Base-by-base conservation (phyloP, 2,113 vertebrate species). In the Anhinga anhinga region DNA sequence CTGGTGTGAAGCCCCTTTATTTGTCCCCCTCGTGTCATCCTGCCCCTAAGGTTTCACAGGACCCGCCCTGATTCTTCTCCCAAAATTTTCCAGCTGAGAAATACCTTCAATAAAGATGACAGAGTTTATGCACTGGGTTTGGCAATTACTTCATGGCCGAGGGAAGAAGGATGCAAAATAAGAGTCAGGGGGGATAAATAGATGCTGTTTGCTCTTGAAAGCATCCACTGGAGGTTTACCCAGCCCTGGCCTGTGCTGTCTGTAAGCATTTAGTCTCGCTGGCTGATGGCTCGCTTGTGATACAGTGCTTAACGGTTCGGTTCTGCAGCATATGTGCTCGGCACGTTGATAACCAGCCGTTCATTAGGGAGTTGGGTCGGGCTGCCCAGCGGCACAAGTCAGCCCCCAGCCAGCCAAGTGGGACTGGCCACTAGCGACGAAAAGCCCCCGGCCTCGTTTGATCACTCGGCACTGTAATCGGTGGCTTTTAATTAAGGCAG, bases 401-500 rank as follows among this genome's bases (percentile, higher is more conserved):
- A 84, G 69, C 89, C 84, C 91, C 82, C 66, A 50, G 80, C 30
- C 74, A 73, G 78, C 53, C 73, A 10, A 53, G 63, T 5, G 2
- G 53, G 44, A 59, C 58, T 65, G 61, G 34, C 50, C 5, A 1
- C 67, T 38, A 30, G 72, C 90, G 49, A 22, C 6, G 1, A 10
- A 27, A 44, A 61, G 27, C 65, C 36, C 21, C 13, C 1, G 12
- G 65, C 32, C 25, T 70, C 9, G 0, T 47, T 56, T 71, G 17
- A 13, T 44, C 67, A 11, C 49, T 45, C 4, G 0, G 38, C 52
- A 30, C 59, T 1, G 0, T 73, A 72, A 59, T 38, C 55, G 53
- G 58, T 88, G 90, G 74, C 65, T 84, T 96, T 95, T 95, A 93
- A 96, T 96, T 91, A 96, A 84, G 87, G 93, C 86, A 65, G 95